Percentiles rank a stretch among this genome's conserved stretches.
Conservation (phyloP, 2,888 invertebrate species). For the Galerucella nymphaeae region DNA sequence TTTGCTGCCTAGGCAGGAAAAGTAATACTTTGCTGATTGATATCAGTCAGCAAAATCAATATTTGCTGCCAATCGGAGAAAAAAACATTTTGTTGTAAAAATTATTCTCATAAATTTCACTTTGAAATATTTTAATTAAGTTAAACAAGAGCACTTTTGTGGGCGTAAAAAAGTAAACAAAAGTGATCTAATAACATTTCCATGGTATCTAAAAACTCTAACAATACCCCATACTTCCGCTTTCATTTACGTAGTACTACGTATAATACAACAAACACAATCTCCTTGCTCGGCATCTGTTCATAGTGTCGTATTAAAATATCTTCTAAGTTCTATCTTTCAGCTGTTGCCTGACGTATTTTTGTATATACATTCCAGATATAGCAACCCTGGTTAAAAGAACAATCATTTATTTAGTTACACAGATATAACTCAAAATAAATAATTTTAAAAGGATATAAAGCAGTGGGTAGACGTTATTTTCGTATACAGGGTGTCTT, state of each 20-base stretch:
- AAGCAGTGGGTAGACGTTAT: constrained; percentile 1
- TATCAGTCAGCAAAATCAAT: too few species aligned
- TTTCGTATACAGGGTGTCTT: not conserved
- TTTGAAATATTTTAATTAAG: not conserved
- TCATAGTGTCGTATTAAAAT: not conserved
- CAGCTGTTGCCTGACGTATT: constrained; percentile 27
- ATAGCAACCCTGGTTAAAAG: constrained; percentile 26
- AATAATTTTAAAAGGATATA: constrained; percentile 13
- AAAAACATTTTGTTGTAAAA: too few species aligned
- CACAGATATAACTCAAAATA: constrained; percentile 11
- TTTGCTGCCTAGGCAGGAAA: too few species aligned
- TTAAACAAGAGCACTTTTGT: not conserved
- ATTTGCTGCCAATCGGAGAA: too few species aligned
- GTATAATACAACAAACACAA: constrained; percentile 3
- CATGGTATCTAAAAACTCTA: constrained; percentile 1
- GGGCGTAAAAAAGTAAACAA: not conserved
- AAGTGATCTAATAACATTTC: not conserved
- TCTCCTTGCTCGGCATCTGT: constrained; percentile 4
- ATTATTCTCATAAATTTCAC: not conserved
- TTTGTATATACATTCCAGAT: constrained; percentile 27
- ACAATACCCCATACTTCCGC: constrained; percentile 14
- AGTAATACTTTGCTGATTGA: too few species aligned
- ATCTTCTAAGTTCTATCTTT: constrained; percentile 14
- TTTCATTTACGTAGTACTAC: constrained; percentile 18
- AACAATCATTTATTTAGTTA: constrained; percentile 29